phyloP scores from a whole-genome alignment of 2,797 vertebrate genomes.

The Argyrosomus regius region DNA sequence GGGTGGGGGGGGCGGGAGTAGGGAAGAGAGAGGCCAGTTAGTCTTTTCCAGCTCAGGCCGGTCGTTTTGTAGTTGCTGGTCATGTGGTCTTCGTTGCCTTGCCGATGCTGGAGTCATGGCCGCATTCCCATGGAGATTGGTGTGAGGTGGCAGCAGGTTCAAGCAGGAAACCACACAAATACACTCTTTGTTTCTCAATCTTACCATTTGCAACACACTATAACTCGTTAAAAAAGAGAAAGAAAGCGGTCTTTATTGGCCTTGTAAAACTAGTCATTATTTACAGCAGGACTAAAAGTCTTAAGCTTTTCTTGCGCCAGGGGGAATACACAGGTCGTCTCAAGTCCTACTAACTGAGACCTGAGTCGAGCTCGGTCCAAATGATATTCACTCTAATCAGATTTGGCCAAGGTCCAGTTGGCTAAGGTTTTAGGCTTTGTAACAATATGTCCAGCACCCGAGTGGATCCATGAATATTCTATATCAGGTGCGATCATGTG shows the following conservation, averaged over 20 bases:
- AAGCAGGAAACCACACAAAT: constrained; percentile 45
- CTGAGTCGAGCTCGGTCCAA: not conserved
- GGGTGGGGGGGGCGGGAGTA: constrained; percentile 8
- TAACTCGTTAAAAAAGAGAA: constrained; percentile 1
- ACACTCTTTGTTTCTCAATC: constrained; percentile 45
- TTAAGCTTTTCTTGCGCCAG: not conserved
- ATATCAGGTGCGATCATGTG: no score
- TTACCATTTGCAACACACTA: constrained; percentile 22
- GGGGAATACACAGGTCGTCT: not conserved
- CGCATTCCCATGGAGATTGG: constrained; percentile 55
- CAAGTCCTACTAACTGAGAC: not conserved
- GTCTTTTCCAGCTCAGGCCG: constrained; percentile 59
- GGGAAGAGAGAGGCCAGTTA: constrained; percentile 26
- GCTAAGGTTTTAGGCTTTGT: not conserved
- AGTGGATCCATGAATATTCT: not conserved
- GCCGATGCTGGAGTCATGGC: constrained; percentile 55
- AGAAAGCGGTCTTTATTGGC: constrained; percentile 25
- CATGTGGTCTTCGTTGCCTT: constrained; percentile 66
- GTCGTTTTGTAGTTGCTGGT: constrained; percentile 56
- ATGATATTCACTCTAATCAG: not conserved
- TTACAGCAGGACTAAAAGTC: constrained; percentile 15
- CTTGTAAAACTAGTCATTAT: constrained; percentile 29
- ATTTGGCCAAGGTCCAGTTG: not conserved
- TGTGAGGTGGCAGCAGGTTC: constrained; percentile 57
- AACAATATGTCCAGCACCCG: not conserved